Evolutionary conservation across 2,888 invertebrate species (phyloP).

Genomic region (Sepioteuthis lessoniana): DNA sequence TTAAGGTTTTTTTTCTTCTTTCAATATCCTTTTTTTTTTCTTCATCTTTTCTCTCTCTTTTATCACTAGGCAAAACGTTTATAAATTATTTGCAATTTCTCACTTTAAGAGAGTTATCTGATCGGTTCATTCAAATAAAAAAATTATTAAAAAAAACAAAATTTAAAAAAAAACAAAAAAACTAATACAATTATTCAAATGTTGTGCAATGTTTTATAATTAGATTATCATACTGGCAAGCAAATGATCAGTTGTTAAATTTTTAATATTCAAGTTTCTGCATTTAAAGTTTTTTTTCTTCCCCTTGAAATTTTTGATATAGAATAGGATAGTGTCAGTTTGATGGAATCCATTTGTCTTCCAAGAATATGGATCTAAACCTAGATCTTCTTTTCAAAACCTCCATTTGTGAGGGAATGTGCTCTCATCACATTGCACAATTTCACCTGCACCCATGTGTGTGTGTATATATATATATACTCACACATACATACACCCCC

Average conservation of each 20-base stretch:
- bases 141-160: neutral
- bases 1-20: no score
- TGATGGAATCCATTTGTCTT: no score
- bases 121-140: neutral
- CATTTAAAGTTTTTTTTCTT: neutral
- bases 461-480: no score
- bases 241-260: neutral
- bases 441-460: no score
- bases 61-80: neutral
- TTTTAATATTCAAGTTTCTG: neutral
- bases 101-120: neutral
- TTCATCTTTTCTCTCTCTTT: neutral
- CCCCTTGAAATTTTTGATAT: no score
- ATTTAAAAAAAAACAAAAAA: neutral
- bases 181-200: neutral
- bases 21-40: no score
- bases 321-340: no score
- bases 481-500: no score
- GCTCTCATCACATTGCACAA: no score
- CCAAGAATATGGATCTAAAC: no score
- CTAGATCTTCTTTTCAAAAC: no score
- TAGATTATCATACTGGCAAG: neutral
- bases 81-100: conserved; percentile 23
- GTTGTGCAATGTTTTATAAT: neutral
- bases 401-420: no score